A percentile compares a stretch with the other conserved stretches of the same genome.
These are phyloP conservation scores for Cephonodes hylas DNA, from an alignment of 2,888 invertebrate genomes.

Conservation along the genomic window DNA sequence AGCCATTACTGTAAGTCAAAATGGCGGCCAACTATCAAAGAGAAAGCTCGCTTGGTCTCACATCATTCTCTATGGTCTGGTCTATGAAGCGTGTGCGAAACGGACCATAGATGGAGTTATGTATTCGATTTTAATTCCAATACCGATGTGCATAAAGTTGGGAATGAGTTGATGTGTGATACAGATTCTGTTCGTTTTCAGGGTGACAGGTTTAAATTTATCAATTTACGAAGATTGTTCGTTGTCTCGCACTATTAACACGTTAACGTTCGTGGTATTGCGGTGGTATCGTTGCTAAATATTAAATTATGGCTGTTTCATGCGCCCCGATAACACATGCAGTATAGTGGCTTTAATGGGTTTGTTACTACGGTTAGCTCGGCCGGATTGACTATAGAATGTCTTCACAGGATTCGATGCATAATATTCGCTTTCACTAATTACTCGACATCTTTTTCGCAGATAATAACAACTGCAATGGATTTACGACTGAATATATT, in stretches of 20 bases:
- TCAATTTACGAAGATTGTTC: slow-evolving; percentile 72
- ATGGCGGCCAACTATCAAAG: slow-evolving; percentile 77
- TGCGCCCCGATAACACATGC: slow-evolving; percentile 38
- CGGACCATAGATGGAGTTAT: slow-evolving; percentile 38
- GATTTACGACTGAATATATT: too few species aligned
- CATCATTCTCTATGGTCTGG: slow-evolving; percentile 73
- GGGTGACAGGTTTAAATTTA: slow-evolving; percentile 68
- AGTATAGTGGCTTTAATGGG: slow-evolving; percentile 32
- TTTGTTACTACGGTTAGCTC: slow-evolving; percentile 16
- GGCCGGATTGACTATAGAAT: slow-evolving; percentile 19
- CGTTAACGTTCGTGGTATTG: slow-evolving; percentile 57
- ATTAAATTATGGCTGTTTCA: slow-evolving; percentile 63
- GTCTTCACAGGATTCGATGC: slow-evolving; percentile 17
- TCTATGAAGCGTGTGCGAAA: slow-evolving; percentile 60
- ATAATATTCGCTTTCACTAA: too few species aligned
- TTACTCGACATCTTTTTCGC: too few species aligned
- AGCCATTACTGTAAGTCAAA: slow-evolving; percentile 77
- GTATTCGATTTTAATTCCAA: slow-evolving; percentile 34
- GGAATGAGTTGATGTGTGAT: slow-evolving; percentile 19
- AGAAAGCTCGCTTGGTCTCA: slow-evolving; percentile 75
- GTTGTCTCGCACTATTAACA: slow-evolving; percentile 69
- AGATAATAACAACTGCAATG: too few species aligned
- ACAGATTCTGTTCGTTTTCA: slow-evolving; percentile 45
- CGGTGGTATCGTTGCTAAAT: slow-evolving; percentile 55
- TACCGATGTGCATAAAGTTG: slow-evolving; percentile 26